phyloP scores from a whole-genome alignment of 1,140 invertebrate genomes.

The Periplaneta americana region DNA sequence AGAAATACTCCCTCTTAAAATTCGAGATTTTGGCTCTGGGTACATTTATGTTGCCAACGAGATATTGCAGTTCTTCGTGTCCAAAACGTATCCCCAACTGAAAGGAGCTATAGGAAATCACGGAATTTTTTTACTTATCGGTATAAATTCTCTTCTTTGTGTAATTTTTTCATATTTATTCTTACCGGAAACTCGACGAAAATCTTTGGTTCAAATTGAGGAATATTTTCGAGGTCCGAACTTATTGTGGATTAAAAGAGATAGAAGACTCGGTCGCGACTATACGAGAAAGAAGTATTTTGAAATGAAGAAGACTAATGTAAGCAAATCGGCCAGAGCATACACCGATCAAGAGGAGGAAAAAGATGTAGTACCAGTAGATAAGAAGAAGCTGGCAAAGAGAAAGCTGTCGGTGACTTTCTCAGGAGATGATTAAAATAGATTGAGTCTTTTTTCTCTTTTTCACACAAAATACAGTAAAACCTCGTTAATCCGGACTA shows the following conservation, averaged over 20 bases:
- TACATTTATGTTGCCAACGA: conserved; percentile 65
- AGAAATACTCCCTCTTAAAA: conserved; percentile 60
- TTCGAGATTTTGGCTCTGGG: conserved; percentile 57
- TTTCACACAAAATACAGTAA: too few species aligned
- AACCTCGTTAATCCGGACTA: too few species aligned
- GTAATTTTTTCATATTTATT: conserved; percentile 63
- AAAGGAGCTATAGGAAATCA: conserved; percentile 48
- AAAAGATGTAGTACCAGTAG: not conserved
- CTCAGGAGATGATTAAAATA: not conserved
- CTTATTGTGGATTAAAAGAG: conserved; percentile 47
- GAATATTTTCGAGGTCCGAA: conserved; percentile 65
- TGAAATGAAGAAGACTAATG: not conserved
- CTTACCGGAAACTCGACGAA: conserved; percentile 78
- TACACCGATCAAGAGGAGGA: not conserved
- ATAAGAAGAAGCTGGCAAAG: not conserved
- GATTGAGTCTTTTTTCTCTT: too few species aligned
- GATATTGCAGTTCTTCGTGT: conserved; percentile 59
- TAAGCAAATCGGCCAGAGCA: not conserved
- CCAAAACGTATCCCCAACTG: conserved; percentile 63
- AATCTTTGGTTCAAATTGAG: conserved; percentile 71
- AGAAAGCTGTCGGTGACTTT: not conserved
- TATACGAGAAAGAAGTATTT: not conserved
- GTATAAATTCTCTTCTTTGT: conserved; percentile 46
- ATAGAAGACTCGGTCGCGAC: not conserved
- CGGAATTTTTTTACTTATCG: conserved; percentile 64